These are phyloP conservation scores for Microctonus aethiopoides DNA, from an alignment of 2,888 invertebrate genomes.

Conservation along the genomic window DNA sequence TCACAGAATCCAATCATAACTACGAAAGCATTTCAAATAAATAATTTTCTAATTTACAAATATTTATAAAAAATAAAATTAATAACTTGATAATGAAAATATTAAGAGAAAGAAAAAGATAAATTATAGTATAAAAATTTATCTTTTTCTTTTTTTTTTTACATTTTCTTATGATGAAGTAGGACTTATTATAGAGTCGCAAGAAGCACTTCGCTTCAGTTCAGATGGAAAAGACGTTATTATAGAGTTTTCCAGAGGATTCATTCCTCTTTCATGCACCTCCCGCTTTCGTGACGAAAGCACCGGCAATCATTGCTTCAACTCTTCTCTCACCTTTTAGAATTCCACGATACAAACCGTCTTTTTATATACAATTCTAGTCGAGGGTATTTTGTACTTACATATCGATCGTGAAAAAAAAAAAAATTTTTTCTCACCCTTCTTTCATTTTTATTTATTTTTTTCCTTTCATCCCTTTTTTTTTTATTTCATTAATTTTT, in stretches of 20 bases:
- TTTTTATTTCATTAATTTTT: background rate
- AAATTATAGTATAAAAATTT: background rate
- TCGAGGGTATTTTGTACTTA: background rate
- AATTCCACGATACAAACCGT: background rate
- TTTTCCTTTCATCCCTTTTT: background rate
- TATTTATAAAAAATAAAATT: no score
- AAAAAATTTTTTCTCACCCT: background rate
- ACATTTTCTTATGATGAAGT: conserved; percentile 3
- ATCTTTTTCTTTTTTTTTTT: background rate
- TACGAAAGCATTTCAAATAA: no score
- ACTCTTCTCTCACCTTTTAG: background rate
- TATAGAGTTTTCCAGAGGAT: conserved; percentile 13
- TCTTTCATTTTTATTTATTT: background rate
- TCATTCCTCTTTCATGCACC: background rate
- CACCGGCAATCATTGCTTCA: background rate
- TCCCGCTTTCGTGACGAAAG: background rate
- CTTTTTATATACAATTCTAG: background rate
- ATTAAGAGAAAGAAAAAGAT: no score
- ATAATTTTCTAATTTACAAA: no score
- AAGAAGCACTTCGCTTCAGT: conserved; percentile 47
- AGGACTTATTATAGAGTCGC: conserved; percentile 14
- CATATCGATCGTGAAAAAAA: background rate
- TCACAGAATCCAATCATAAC: no score
- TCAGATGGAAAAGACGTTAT: conserved; percentile 25
- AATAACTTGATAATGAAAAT: no score